phyloP scores from a whole-genome alignment of 1,140 invertebrate genomes.

The Ips nitidus region DNA sequence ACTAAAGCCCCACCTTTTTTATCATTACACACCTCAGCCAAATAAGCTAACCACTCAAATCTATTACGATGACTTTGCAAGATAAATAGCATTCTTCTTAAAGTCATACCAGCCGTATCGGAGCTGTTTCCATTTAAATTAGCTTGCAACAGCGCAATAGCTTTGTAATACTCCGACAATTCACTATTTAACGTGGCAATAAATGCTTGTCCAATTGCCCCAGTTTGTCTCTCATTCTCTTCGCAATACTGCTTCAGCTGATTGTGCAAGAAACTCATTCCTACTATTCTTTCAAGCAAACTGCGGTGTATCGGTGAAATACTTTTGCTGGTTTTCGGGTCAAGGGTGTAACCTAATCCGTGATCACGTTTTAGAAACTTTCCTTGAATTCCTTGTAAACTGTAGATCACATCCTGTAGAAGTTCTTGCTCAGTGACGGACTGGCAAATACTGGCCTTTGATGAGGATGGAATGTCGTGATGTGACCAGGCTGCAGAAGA shows the following conservation, averaged over 20 bases:
- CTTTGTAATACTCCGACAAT: slow-evolving; percentile 83
- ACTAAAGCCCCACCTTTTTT: slow-evolving; percentile 64
- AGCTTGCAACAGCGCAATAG: slow-evolving; percentile 84
- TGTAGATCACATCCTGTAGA: slow-evolving; percentile 77
- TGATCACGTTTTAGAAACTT: slow-evolving; percentile 70
- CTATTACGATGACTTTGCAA: slow-evolving; percentile 75
- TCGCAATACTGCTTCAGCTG: slow-evolving; percentile 71
- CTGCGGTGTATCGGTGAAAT: slow-evolving; percentile 54
- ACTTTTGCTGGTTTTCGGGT: slow-evolving; percentile 56
- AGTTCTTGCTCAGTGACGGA: slow-evolving; percentile 54
- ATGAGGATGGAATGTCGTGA: slow-evolving; percentile 37
- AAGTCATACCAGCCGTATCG: slow-evolving; percentile 61
- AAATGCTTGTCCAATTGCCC: slow-evolving; percentile 72
- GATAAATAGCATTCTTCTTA: slow-evolving; percentile 79
- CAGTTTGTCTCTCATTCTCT: slow-evolving; percentile 63
- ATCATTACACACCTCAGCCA: slow-evolving; percentile 77
- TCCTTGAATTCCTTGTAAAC: slow-evolving; percentile 81
- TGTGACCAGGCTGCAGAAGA: slow-evolving; percentile 37
- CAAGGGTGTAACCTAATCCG: slow-evolving; percentile 67
- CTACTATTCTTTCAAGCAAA: slow-evolving; percentile 71
- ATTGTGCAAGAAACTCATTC: slow-evolving; percentile 86
- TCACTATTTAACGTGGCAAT: slow-evolving; percentile 83
- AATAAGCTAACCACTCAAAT: slow-evolving; percentile 77
- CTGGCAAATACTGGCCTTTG: slow-evolving; percentile 30
- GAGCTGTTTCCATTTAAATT: slow-evolving; percentile 58